Percentiles rank a stretch among this genome's conserved stretches.
Evolutionary conservation across 64 coral and sea anemone species (phyloP).

Genomic region (Montipora capricornis): DNA sequence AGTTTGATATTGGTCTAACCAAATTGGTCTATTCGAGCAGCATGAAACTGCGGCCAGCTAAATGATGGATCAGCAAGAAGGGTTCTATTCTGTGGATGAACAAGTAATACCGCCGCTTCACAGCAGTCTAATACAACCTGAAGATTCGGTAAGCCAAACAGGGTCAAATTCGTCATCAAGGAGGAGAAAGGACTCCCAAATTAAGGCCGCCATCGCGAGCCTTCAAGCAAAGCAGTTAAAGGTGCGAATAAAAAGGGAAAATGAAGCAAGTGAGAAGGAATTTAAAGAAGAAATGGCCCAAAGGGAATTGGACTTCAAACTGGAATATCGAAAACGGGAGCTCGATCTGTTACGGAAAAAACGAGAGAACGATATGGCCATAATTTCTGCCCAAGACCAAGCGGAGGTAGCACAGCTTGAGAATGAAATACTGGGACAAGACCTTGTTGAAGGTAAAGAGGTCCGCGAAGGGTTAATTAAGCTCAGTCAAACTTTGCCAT

Average conservation of each 20-base stretch:
- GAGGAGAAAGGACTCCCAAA: neutral
- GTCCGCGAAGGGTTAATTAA: neutral
- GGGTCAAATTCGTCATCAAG: neutral
- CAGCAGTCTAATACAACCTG: neutral
- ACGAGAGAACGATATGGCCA: neutral
- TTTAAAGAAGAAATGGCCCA: conserved; percentile 11
- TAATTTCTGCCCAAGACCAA: neutral
- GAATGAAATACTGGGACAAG: neutral
- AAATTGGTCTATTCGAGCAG: too few relatives aligned
- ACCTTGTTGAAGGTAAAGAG: neutral
- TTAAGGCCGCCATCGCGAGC: neutral
- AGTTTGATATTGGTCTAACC: too few relatives aligned
- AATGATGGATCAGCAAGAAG: too few relatives aligned
- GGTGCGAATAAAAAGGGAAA: neutral
- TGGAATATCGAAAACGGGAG: neutral
- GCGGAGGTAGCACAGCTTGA: neutral
- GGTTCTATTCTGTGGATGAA: neutral
- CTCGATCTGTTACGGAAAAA: neutral
- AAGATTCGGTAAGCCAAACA: neutral
- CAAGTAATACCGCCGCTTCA: neutral
- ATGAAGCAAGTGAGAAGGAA: neutral
- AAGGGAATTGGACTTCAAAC: neutral
- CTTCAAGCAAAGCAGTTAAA: neutral
- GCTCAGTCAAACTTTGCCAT: too few relatives aligned
- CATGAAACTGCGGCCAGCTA: too few relatives aligned